Evolutionary conservation across 2,113 vertebrate species (phyloP), one percentile per base, ranked within the genome.

Genomic region (Brachirus orientalis): DNA sequence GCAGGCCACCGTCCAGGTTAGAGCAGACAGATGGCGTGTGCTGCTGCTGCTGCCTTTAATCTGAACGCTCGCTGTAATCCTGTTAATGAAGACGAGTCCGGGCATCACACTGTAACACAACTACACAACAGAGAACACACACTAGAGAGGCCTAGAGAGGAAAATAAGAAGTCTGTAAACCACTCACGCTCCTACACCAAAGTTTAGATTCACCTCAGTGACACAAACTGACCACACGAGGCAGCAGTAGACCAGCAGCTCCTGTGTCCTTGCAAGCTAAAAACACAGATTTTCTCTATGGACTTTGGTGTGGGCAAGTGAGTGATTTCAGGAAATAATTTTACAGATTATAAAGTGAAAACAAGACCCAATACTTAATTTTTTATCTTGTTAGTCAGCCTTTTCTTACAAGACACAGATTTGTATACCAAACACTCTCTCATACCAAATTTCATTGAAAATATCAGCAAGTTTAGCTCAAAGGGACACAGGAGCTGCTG

Each of bases 21-120:
- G 7, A 50, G 53, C 14, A 40, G 51, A 54, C 87, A 87, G 85
- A 87, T 84, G 83, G 79, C 12, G 46, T 9, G 14, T 8, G 67
- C 50, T 60, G 62, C 35, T 37, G 48, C 61, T 67, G 46, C 61
- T 0, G 16, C 50, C 60, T 63, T 54, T 81, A 89, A 86, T 87
- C 83, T 66, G 22, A 78, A 40, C 14, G 11, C 62, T 64, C 7
- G 1, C 43, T 33, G 37, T 86, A 87, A 89, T 81, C 81, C 79
- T 10, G 66, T 77, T 84, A 84, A 84, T 69, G 55, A 77, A 61
- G 75, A 69, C 62, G 11, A 61, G 35, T 16, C 38, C 1, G 37
- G 61, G 10, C 7, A 11, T 20, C 20, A 22, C 44, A 51, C 0
- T 14, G 45, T 36, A 13, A 19, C 0, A 48, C 17, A 1, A 10